Base-by-base conservation (phyloP, 2,888 invertebrate genomes). In the Epiblema foenella region DNA sequence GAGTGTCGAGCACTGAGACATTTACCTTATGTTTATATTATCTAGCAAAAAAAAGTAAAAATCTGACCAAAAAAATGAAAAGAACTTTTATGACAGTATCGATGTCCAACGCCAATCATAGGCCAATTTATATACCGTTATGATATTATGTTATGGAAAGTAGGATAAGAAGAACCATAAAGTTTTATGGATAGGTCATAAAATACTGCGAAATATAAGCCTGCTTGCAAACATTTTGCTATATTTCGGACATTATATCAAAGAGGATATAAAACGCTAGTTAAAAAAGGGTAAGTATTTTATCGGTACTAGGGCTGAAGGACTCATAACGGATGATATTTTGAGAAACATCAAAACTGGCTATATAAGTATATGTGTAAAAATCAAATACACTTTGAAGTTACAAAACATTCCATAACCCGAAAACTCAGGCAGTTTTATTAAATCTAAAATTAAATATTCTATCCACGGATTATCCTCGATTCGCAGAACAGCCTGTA, bases 281-380 rank as follows among this genome's bases (percentile, higher is more conserved):
- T 69, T 59, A 69, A 58, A 69, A 69, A 69, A 65, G 68, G 68
- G 60, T 4, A 24, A 24, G 24, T 56, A 37, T 62, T 62, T 68
- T 62, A 68, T 68, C 52, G 68, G 49, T 68, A 68, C 39, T 33
- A 64, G 20, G 52, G 52, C 39, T 52, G 20, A 33, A 20, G 37
- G 15, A 20, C 10, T 20, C 5, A 18, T 52, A 52, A 17, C 63
- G 11, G 37, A n/a, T 29, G 62, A 33, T 51, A 8, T n/a, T 46
- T 46, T 46, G 46, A 2, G n/a, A 8, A n/a, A 46, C n/a, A n/a
- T n/a, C n/a, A n/a, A n/a, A n/a, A n/a, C n/a, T n/a, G n/a, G n/a
- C n/a, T n/a, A n/a, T n/a, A n/a, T n/a, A n/a, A 29, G 5, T 5
- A 29, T 4, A 29, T 24, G 24, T 24, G 24, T 24, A 24, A 24